Evolutionary conservation across 2,888 invertebrate species (phyloP).

Genomic region (Periphyllus acericola): DNA sequence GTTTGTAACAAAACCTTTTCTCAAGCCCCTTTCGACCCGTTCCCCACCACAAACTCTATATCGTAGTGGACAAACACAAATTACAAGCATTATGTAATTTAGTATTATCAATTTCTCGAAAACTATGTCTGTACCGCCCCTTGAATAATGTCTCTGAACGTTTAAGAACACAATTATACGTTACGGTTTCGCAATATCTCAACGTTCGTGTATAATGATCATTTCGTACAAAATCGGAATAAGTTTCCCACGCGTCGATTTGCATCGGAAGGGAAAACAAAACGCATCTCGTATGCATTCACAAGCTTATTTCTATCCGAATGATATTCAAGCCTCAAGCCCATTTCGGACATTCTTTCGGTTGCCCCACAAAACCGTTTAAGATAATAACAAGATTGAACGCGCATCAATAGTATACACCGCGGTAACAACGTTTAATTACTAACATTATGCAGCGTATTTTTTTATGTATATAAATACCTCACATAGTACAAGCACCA

Average conservation of each 20-base stretch:
- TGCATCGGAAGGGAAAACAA: constrained; percentile 55
- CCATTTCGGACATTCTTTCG: constrained; percentile 58
- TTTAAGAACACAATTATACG: constrained; percentile 56
- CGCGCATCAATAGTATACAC: constrained; percentile 53
- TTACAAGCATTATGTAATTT: constrained; percentile 54
- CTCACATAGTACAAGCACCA: not conserved
- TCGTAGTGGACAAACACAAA: constrained; percentile 47
- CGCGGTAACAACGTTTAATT: constrained; percentile 55
- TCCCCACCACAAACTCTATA: not conserved
- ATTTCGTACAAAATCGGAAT: constrained; percentile 58
- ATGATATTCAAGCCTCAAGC: constrained; percentile 61
- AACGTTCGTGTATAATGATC: constrained; percentile 56
- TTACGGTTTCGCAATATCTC: constrained; percentile 56
- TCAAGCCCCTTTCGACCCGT: constrained; percentile 44
- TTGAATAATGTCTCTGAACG: constrained; percentile 56
- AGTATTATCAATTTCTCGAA: constrained; percentile 61
- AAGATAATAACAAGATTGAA: constrained; percentile 61
- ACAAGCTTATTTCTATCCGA: constrained; percentile 49
- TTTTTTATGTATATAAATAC: not conserved
- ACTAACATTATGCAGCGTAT: constrained; percentile 46
- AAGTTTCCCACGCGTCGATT: constrained; percentile 60
- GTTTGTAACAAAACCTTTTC: constrained; percentile 28
- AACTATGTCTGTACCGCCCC: constrained; percentile 57
- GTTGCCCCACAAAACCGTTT: constrained; percentile 54
- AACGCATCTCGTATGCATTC: constrained; percentile 45